Conservation (phyloP, 2,888 invertebrate genomes). For the Apotomis turbidana region DNA sequence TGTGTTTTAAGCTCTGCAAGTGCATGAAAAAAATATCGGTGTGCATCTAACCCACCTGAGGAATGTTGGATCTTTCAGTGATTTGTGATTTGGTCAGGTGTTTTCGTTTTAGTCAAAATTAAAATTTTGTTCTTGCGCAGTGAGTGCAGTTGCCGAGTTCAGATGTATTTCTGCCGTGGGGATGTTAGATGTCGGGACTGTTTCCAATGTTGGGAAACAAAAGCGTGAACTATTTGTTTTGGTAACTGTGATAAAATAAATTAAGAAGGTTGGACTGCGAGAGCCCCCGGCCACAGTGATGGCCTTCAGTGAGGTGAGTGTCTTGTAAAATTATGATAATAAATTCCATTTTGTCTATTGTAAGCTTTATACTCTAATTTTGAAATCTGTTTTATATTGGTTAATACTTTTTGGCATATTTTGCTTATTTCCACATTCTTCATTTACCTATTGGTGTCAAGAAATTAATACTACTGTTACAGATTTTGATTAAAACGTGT, state of each 20-base stretch:
- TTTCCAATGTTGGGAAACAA: constrained; percentile 83
- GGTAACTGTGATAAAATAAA: constrained; percentile 76
- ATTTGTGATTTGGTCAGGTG: constrained; percentile 86
- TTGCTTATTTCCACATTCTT: neutral
- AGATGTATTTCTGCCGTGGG: constrained; percentile 81
- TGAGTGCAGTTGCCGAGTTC: constrained; percentile 80
- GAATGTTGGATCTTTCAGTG: constrained; percentile 86
- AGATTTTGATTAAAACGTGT: neutral
- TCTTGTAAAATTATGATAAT: constrained; percentile 45
- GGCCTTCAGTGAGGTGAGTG: constrained; percentile 91
- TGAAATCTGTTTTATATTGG: constrained; percentile 12
- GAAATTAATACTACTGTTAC: constrained; percentile 3
- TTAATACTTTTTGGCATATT: neutral
- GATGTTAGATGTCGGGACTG: constrained; percentile 82
- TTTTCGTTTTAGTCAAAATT: constrained; percentile 80
- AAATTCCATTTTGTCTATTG: constrained; percentile 25
- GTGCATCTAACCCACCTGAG: constrained; percentile 85
- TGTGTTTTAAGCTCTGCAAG: constrained; percentile 62
- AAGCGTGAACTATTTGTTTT: constrained; percentile 83
- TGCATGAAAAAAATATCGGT: constrained; percentile 58
- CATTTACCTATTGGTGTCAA: neutral
- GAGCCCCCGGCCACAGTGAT: constrained; percentile 85
- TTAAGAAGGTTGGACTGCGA: constrained; percentile 81
- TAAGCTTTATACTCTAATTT: constrained; percentile 14
- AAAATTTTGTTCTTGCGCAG: constrained; percentile 83